Base-by-base conservation (phyloP, 2,888 invertebrate genomes). In the Chalcosyrphus nemorum region DNA sequence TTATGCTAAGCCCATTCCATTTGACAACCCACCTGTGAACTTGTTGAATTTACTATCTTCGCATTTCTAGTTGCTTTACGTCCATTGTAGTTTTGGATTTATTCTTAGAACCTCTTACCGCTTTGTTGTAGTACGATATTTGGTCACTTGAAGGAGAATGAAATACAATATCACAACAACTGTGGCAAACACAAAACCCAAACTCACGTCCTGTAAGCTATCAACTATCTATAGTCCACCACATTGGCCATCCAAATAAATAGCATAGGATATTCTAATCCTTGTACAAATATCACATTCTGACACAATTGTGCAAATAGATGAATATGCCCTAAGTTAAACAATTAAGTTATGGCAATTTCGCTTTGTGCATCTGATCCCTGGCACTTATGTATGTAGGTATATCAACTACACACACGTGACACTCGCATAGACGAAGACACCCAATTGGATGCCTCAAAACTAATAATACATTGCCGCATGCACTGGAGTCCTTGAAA, bases 401-500 rank as follows among this genome's bases (percentile, higher is more conserved):
- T n/a, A n/a, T n/a, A n/a, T n/a, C n/a, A n/a, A 27, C 54, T 4
- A 57, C 65, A 61, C 54, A 21, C 47, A 70, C 24, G 56, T 15
- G 24, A 47, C 63, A 45, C 47, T 47, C 15, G 6, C 11, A 27
- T 27, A 35, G 24, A 24, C n/a, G 24, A 24, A 43, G 56, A 43
- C 50, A 66, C 41, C 78, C 78, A 61, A 78, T 74, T 68, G 74
- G 47, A 65, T 70, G 70, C 57, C 74, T 59, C 57, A 70, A 65
- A 84, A 57, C 80, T 70, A 74, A 84, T 59, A 84, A 41, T 29
- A 63, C 61, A 78, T 70, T 75, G 38, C 45, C 35, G 43, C 38
- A 59, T 75, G 80, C 74, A 80, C 29, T 65, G 63, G 70, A 80
- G 74, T 84, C 75, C 80, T 80, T 84, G 63, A 80, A 80, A 84